Conservation (phyloP, 2,113 vertebrate genomes). For the Craseonycteris thonglongyai region DNA sequence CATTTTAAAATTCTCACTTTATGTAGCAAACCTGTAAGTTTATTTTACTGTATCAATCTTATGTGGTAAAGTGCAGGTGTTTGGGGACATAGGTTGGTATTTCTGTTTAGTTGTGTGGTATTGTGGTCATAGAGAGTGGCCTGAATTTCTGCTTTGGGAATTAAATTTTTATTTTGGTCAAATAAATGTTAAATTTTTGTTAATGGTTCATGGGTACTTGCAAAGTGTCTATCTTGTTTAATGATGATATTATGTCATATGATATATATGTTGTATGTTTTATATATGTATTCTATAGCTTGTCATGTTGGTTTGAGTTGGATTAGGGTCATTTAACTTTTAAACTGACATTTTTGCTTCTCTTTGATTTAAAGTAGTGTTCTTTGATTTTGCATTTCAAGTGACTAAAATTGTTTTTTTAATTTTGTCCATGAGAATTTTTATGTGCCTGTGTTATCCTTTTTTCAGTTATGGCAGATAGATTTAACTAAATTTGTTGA, state of each 20-base stretch:
- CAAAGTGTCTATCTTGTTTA: background rate
- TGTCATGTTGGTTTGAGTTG: background rate
- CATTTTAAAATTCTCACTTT: background rate
- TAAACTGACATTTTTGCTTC: background rate
- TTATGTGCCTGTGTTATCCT: background rate
- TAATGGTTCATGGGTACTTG: background rate
- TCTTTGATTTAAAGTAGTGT: background rate
- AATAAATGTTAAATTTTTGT: constrained; percentile 28
- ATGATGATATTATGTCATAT: background rate
- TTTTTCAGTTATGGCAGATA: background rate
- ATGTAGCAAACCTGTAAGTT: background rate
- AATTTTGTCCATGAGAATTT: background rate
- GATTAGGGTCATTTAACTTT: background rate
- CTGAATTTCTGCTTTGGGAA: constrained; percentile 29
- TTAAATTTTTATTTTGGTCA: constrained; percentile 1
- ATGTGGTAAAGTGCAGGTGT: background rate
- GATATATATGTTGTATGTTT: background rate
- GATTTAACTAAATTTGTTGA: background rate
- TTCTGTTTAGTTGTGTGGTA: constrained; percentile 12
- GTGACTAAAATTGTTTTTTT: background rate
- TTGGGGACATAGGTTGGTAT: background rate
- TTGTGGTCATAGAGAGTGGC: background rate
- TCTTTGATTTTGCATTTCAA: background rate
- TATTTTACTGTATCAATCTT: background rate
- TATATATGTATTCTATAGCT: background rate